These are phyloP conservation scores for Dryas iulia DNA, from an alignment of 1,140 invertebrate species.

Conservation along the genomic window DNA sequence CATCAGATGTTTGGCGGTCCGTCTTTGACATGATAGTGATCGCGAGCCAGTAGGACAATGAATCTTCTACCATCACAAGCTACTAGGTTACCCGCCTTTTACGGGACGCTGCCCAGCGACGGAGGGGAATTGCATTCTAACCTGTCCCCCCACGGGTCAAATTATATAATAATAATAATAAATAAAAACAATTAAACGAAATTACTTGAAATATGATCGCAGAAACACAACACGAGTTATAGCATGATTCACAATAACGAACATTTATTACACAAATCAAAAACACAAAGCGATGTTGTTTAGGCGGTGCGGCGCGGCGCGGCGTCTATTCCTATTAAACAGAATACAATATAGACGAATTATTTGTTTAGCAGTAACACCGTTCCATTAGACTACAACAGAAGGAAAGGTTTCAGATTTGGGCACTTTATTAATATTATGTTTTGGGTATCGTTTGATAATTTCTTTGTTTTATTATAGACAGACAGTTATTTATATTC, in stretches of 20 bases:
- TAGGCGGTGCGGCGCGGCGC: background rate
- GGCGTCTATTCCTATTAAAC: background rate
- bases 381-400: background rate
- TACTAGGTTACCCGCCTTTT: too few species aligned
- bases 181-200: background rate
- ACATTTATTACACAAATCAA: constrained; percentile 18
- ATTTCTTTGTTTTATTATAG: too few species aligned
- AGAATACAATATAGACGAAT: background rate
- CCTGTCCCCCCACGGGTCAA: too few species aligned
- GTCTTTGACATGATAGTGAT: too few species aligned
- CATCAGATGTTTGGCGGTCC: too few species aligned
- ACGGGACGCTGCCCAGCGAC: too few species aligned
- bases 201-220: background rate
- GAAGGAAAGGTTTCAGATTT: background rate
- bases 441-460: too few species aligned
- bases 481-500: too few species aligned
- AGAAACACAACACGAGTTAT: constrained; percentile 3
- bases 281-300: constrained; percentile 6
- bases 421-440: background rate
- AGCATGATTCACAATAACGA: background rate
- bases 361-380: background rate
- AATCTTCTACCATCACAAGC: too few species aligned
- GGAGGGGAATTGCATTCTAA: too few species aligned
- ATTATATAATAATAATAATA: background rate
- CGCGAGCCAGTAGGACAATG: too few species aligned